Percentiles rank a stretch among this genome's conserved stretches.
phyloP scores from a whole-genome alignment of 2,888 invertebrate species.

The Bedellia somnulentella region DNA sequence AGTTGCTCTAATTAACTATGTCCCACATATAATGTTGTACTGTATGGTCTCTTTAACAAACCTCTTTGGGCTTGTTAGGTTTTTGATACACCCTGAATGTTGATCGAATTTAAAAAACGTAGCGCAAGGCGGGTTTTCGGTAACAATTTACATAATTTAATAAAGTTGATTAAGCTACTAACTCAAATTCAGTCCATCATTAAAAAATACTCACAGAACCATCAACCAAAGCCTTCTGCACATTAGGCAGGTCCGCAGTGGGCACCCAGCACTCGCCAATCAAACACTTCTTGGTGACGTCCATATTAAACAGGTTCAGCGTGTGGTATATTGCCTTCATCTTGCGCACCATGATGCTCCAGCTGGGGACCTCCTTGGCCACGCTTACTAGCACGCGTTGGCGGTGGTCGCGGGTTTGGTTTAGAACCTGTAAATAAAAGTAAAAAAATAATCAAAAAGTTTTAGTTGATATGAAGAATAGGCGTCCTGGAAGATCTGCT shows the following conservation, averaged over 20 bases:
- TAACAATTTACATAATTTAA: too few species aligned
- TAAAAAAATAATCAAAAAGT: neutral
- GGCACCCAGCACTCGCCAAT: conserved; percentile 88
- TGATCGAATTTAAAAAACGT: too few species aligned
- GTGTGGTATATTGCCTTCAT: conserved; percentile 93
- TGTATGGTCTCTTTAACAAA: too few species aligned
- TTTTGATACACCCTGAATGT: too few species aligned
- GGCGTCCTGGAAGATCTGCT: too few species aligned
- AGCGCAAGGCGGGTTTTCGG: too few species aligned
- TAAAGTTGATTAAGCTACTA: too few species aligned
- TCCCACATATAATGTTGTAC: too few species aligned
- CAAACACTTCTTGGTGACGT: conserved; percentile 83
- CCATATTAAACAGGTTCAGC: conserved; percentile 84
- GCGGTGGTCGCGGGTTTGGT: conserved; percentile 91
- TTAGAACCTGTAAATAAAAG: conserved; percentile 65
- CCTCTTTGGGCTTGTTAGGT: too few species aligned
- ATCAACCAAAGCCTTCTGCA: conserved; percentile 76
- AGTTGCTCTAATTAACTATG: too few species aligned
- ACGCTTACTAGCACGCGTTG: conserved; percentile 85
- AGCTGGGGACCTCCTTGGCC: conserved; percentile 85
- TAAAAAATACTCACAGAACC: conserved; percentile 77
- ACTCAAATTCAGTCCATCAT: too few species aligned
- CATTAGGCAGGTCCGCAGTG: conserved; percentile 68
- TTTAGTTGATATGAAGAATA: too few species aligned
- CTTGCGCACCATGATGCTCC: conserved; percentile 88